These are phyloP conservation scores for Pogonus chalceus DNA, from an alignment of 1,140 invertebrate species.

Conservation along the genomic window DNA sequence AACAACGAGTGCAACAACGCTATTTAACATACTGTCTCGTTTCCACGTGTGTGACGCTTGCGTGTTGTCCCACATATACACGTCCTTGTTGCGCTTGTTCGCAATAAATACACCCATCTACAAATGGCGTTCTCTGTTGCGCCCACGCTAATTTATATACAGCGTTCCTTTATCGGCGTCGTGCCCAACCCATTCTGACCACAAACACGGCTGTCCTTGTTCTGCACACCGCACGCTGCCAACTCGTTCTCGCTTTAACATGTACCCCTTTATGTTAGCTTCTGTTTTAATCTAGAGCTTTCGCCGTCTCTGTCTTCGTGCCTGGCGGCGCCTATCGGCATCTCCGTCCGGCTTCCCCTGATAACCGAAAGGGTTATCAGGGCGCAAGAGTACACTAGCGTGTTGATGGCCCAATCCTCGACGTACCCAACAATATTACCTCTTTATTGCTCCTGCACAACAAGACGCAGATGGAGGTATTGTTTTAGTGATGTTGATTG, in stretches of 20 bases:
- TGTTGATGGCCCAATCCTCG: conserved; percentile 3
- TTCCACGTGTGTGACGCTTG: conserved; percentile 32
- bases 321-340: conserved; percentile 7
- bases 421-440: background rate
- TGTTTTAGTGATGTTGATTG: no score
- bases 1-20: conserved; percentile 4
- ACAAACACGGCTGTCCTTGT: conserved; percentile 28
- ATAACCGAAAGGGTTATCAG: conserved; percentile 37
- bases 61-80: conserved; percentile 20
- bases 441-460: no score
- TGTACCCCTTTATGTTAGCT: conserved; percentile 34
- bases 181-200: conserved; percentile 34
- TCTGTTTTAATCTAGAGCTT: conserved; percentile 34
- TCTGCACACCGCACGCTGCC: conserved; percentile 15
- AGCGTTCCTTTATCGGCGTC: conserved; percentile 29
- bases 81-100: conserved; percentile 11
- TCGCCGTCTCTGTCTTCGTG: conserved; percentile 21
- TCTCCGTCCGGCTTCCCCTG: conserved; percentile 24
- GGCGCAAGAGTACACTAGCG: conserved; percentile 23
- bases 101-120: conserved; percentile 15
- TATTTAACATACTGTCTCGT: conserved; percentile 22
- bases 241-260: conserved; percentile 23
- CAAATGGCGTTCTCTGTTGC: conserved; percentile 16
- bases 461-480: no score
- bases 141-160: conserved; percentile 25